These are phyloP conservation scores for Cuniculus paca DNA, from an alignment of 2,797 vertebrate genomes.

Conservation along the genomic window DNA sequence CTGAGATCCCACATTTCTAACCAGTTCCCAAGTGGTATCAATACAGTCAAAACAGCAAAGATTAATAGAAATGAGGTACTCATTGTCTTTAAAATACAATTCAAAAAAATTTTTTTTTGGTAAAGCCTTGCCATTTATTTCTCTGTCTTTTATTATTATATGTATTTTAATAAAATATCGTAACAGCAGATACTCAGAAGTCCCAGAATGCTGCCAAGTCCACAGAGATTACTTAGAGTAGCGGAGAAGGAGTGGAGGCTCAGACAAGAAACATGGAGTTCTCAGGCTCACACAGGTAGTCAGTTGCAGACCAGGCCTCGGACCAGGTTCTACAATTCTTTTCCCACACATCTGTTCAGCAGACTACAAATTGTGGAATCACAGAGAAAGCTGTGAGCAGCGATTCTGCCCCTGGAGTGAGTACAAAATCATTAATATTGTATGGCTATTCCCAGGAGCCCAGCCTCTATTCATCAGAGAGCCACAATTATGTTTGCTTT, in stretches of 20 bases:
- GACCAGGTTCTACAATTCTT: neutral
- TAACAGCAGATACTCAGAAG: neutral
- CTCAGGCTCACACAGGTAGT: neutral
- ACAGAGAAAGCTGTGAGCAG: neutral
- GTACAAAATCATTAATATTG: constrained; percentile 76
- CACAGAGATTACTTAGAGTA: neutral
- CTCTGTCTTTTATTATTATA: neutral
- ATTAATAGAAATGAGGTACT: neutral
- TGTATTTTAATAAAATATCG: neutral
- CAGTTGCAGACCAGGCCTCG: neutral
- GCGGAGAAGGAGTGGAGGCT: neutral
- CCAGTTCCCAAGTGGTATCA: neutral
- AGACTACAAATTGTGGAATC: neutral
- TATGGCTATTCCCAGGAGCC: constrained; percentile 49
- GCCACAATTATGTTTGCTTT: constrained; percentile 67
- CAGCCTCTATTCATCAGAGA: constrained; percentile 76
- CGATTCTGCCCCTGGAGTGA: neutral
- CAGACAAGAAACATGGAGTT: neutral
- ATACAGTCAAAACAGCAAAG: neutral
- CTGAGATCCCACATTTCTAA: neutral
- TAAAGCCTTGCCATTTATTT: constrained; percentile 2
- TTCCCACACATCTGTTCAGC: neutral
- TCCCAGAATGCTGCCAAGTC: neutral
- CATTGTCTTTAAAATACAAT: neutral
- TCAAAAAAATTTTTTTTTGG: neutral